Conservation (phyloP, 2,888 invertebrate species). For the Sinotaia quadrata region DNA sequence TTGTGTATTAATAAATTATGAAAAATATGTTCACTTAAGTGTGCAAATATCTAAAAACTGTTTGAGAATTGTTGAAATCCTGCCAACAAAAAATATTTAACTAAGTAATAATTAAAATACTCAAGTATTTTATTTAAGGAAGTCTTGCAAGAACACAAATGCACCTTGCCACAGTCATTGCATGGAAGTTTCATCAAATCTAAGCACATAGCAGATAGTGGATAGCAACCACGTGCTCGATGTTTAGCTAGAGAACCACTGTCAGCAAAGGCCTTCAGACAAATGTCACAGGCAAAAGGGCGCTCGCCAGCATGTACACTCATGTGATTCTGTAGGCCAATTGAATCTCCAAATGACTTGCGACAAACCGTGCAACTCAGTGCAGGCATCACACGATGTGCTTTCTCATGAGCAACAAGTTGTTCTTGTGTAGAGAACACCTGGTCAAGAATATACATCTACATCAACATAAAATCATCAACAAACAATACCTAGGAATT, state of each 20-base stretch:
- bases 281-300: slow-evolving; percentile 8
- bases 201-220: not conserved
- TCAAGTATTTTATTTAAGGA: too few species aligned
- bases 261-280: slow-evolving; percentile 21
- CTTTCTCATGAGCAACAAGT: slow-evolving; percentile 15
- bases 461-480: too few species aligned
- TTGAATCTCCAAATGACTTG: slow-evolving; percentile 12
- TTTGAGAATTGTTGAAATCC: too few species aligned
- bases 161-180: slow-evolving; percentile 23
- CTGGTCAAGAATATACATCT: too few species aligned
- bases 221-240: slow-evolving; percentile 17
- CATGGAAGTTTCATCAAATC: slow-evolving; percentile 8
- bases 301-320: not conserved
- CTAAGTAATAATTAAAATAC: too few species aligned
- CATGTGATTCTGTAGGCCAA: not conserved
- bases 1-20: too few species aligned
- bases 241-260: slow-evolving; percentile 22
- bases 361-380: slow-evolving; percentile 22
- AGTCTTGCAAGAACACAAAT: too few species aligned
- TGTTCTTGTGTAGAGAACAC: slow-evolving; percentile 11
- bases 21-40: too few species aligned
- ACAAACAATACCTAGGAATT: too few species aligned
- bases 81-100: too few species aligned
- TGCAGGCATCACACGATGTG: slow-evolving; percentile 10
- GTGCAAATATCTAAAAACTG: too few species aligned